Conservation (phyloP, 2,797 vertebrate species). For the Schizothorax lantsangensis region DNA sequence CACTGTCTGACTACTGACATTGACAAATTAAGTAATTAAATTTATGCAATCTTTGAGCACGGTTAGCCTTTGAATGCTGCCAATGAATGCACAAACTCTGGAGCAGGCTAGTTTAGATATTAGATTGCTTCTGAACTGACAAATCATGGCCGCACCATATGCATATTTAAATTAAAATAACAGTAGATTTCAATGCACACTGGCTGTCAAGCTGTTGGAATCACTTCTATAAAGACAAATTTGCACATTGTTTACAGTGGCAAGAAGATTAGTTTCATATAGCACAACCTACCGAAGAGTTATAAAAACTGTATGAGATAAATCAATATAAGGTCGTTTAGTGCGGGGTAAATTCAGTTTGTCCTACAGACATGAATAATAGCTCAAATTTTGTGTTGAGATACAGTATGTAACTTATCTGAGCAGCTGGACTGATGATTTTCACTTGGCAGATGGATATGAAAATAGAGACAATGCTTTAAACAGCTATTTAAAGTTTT, state of each 20-base stretch:
- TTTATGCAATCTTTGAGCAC: conserved; percentile 71
- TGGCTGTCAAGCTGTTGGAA: conserved; percentile 9
- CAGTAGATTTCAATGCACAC: not conserved
- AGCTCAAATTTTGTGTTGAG: not conserved
- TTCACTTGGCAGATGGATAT: not conserved
- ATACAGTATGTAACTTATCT: not conserved
- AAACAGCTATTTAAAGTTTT: conserved; percentile 2
- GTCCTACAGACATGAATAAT: conserved; percentile 3
- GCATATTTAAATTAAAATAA: conserved; percentile 7
- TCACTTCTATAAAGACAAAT: not conserved
- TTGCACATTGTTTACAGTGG: not conserved
- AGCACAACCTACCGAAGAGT: not conserved
- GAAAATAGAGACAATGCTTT: not conserved
- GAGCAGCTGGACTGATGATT: not conserved
- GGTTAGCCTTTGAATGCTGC: conserved; percentile 67
- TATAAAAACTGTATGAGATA: conserved; percentile 2
- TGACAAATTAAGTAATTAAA: conserved; percentile 81
- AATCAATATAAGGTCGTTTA: conserved; percentile 9
- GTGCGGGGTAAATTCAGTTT: not conserved
- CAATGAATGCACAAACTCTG: conserved; percentile 64
- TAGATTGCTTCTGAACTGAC: conserved; percentile 26
- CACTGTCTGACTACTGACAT: conserved; percentile 59
- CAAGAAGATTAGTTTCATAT: not conserved
- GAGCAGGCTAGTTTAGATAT: conserved; percentile 41
- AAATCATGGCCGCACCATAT: not conserved